These are phyloP conservation scores for Protophormia terraenovae DNA, from an alignment of 2,888 invertebrate species.

Conservation along the genomic window DNA sequence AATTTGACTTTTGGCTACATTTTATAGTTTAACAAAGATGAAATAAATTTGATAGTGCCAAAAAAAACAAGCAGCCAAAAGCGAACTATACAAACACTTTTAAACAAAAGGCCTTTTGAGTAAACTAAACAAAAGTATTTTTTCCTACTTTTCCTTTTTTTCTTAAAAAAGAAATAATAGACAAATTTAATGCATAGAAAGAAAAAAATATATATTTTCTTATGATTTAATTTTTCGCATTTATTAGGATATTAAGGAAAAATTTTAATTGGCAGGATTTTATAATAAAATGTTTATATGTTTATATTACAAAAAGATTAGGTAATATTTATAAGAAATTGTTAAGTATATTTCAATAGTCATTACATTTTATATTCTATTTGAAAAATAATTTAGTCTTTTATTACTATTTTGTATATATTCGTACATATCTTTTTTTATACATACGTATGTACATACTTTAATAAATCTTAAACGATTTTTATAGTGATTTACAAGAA, in stretches of 20 bases:
- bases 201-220: no score
- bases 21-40: constrained; percentile 39
- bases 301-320: no score
- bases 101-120: background rate
- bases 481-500: no score
- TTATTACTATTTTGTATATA: background rate
- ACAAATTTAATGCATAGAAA: no score
- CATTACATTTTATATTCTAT: background rate
- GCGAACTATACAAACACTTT: background rate
- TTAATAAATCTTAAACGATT: constrained; percentile 14
- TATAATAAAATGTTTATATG: no score
- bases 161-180: background rate
- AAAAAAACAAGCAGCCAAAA: constrained; percentile 47
- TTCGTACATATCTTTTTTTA: background rate
- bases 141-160: background rate
- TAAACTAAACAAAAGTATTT: background rate
- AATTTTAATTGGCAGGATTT: no score
- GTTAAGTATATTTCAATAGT: no score
- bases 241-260: no score
- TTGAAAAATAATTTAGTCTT: background rate
- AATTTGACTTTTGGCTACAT: constrained; percentile 54
- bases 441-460: no score
- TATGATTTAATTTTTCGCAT: no score
- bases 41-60: constrained; percentile 48
- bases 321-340: no score